A percentile compares a stretch with the other conserved stretches of the same genome.
phyloP scores from a whole-genome alignment of 2,113 vertebrate genomes.

The Columbina picui region DNA sequence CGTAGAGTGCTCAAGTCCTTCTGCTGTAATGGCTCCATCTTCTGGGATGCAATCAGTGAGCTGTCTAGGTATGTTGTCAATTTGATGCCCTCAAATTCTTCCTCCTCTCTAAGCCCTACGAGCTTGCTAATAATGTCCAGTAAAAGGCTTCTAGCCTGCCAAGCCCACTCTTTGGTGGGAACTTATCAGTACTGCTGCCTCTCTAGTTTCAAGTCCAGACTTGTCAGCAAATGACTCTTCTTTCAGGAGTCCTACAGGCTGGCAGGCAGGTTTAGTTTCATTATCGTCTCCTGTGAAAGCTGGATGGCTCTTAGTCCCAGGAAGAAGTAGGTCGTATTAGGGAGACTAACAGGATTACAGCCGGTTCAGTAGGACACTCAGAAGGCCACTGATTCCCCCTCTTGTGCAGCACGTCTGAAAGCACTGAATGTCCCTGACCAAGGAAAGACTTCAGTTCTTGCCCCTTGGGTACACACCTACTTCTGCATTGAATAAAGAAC shows the following conservation, averaged over 20 bases:
- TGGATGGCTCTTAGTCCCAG: conserved; percentile 5
- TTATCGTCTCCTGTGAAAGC: background rate
- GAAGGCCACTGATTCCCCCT: background rate
- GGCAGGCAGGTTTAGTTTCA: conserved; percentile 17
- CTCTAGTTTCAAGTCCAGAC: background rate
- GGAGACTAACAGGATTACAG: conserved; percentile 28
- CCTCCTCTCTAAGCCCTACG: background rate
- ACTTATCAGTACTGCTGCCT: background rate
- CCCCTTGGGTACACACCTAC: background rate
- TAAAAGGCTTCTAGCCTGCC: background rate
- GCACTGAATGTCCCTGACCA: background rate
- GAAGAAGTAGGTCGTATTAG: conserved; percentile 56
- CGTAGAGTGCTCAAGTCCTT: background rate
- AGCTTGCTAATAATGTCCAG: background rate
- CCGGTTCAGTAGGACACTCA: conserved; percentile 33
- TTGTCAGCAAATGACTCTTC: background rate
- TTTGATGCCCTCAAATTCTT: background rate
- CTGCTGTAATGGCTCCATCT: background rate
- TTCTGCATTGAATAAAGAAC: background rate
- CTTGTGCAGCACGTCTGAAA: background rate
- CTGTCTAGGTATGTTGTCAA: background rate
- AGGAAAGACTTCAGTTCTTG: background rate
- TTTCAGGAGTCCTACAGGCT: background rate
- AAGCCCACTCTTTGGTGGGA: background rate
- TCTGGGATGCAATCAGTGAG: background rate